These are phyloP conservation scores for Trichogramma pretiosum DNA, from an alignment of 1,140 invertebrate species.

Conservation along the genomic window DNA sequence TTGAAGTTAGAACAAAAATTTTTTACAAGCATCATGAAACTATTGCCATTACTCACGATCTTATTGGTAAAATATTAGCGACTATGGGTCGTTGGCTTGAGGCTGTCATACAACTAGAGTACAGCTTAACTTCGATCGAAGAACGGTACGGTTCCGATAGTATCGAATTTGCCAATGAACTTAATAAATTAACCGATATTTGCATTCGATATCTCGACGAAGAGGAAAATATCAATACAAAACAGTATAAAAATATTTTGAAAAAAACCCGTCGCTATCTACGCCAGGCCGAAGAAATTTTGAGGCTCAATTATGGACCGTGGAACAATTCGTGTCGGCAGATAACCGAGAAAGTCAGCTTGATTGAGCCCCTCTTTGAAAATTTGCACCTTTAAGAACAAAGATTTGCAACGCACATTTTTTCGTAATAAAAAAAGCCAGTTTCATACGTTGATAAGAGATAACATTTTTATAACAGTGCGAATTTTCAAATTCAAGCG, in stretches of 20 bases:
- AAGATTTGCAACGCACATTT: no score
- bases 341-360: no score
- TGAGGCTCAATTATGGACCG: no score
- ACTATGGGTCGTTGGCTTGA: conserved; percentile 37
- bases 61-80: conserved; percentile 46
- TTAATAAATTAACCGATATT: conserved; percentile 44
- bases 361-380: no score
- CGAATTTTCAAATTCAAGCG: no score
- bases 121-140: conserved; percentile 42
- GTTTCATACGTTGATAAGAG: no score
- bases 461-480: no score
- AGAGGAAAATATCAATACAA: conserved; percentile 20
- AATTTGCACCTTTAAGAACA: no score
- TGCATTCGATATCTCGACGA: conserved; percentile 31
- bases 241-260: conserved; percentile 31
- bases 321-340: no score
- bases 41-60: conserved; percentile 42
- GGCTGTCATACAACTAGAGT: conserved; percentile 41
- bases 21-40: conserved; percentile 46
- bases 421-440: no score
- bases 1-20: conserved; percentile 35
- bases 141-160: conserved; percentile 48
- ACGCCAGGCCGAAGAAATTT: no score
- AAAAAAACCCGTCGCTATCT: no score
- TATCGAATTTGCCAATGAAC: conserved; percentile 50